Evolutionary conservation across 2,888 invertebrate genomes (phyloP).

Genomic region (Napeogenes sylphis): DNA sequence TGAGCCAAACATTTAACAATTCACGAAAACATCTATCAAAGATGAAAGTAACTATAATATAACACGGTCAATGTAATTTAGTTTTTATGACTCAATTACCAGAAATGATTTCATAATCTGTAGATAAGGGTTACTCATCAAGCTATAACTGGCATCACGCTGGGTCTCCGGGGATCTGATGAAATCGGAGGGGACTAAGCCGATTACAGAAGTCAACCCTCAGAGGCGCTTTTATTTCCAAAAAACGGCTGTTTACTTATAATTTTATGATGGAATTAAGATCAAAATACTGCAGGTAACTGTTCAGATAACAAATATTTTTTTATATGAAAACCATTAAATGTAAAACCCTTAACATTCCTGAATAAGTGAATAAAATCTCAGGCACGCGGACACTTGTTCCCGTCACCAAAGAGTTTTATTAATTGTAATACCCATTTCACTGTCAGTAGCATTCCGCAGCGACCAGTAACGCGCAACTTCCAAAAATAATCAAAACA

Average conservation of each 20-base stretch:
- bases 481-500: constrained; percentile 44
- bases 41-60: too few relatives aligned
- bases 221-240: constrained; percentile 66
- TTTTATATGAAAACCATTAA: constrained; percentile 10
- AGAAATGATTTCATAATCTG: constrained; percentile 72
- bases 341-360: constrained; percentile 19
- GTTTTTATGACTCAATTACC: constrained; percentile 70
- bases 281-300: too few relatives aligned
- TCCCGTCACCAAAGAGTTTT: constrained; percentile 56
- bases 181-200: constrained; percentile 47
- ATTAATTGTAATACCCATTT: constrained; percentile 75
- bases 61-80: constrained; percentile 35
- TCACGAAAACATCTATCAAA: too few relatives aligned
- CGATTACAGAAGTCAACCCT: constrained; percentile 73
- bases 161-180: constrained; percentile 16
- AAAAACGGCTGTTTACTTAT: constrained; percentile 75
- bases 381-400: constrained; percentile 55
- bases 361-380: constrained; percentile 41
- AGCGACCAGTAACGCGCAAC: constrained; percentile 50
- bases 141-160: constrained; percentile 67
- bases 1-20: constrained; percentile 36
- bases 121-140: constrained; percentile 73
- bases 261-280: constrained; percentile 70
- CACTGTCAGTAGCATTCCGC: constrained; percentile 72
- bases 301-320: constrained; percentile 24